Evolutionary conservation across 2,113 vertebrate species (phyloP).

Genomic region (Cyanoderma ruficeps): DNA sequence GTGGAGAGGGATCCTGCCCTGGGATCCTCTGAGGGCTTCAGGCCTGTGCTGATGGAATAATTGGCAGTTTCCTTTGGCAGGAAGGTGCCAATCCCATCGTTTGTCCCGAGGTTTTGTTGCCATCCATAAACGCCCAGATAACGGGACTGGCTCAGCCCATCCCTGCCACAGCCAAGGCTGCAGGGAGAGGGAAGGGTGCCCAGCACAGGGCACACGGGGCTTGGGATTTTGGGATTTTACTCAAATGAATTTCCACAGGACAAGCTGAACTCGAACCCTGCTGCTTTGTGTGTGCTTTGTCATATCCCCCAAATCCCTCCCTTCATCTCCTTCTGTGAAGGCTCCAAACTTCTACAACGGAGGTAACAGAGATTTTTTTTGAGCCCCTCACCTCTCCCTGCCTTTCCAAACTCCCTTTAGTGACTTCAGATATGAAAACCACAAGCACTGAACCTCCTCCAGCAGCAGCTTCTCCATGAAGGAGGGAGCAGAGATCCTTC

Average conservation of each 20-base stretch:
- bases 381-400: background rate
- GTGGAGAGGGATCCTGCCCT: background rate
- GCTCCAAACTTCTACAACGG: fast-evolving
- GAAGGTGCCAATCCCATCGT: background rate
- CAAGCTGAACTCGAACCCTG: background rate
- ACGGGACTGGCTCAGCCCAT: background rate
- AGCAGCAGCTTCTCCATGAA: background rate
- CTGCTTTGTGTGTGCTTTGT: background rate
- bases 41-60: background rate
- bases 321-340: background rate
- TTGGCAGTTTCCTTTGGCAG: background rate
- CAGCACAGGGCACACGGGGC: background rate
- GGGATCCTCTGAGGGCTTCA: background rate
- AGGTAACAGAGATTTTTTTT: background rate
- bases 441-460: background rate
- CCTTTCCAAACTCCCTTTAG: background rate
- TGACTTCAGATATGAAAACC: background rate
- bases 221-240: background rate
- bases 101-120: background rate
- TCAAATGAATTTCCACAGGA: background rate
- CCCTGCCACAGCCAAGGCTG: background rate
- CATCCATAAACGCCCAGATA: background rate
- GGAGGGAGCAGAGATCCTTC: background rate
- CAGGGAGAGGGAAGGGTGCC: background rate
- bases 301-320: background rate